These are phyloP conservation scores for Cotesia typhae DNA, from an alignment of 1,140 invertebrate species.

Conservation along the genomic window DNA sequence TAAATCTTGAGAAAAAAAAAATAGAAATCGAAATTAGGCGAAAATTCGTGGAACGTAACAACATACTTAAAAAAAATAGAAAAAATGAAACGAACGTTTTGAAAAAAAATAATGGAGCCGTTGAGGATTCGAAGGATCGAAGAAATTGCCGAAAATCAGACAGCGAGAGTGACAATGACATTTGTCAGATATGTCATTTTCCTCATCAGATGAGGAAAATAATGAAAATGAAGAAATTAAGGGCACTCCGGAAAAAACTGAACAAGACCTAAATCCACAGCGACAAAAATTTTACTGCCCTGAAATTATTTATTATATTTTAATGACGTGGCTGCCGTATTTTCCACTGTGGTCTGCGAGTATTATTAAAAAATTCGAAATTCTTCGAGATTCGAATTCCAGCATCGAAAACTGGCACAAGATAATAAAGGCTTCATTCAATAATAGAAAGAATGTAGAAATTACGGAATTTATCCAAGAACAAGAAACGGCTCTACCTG, in stretches of 20 bases:
- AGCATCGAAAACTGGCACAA: conserved; percentile 14
- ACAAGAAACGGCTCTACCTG: neutral
- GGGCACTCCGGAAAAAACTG: neutral
- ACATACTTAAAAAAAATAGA: no score
- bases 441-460: neutral
- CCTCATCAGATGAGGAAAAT: no score
- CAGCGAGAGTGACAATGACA: no score
- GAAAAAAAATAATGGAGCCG: no score
- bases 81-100: no score
- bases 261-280: neutral
- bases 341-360: neutral
- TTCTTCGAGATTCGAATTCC: conserved; percentile 8
- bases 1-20: no score
- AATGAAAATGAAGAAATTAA: neutral
- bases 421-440: neutral
- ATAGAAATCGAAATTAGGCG: no score
- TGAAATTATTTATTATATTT: neutral
- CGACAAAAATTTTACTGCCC: neutral
- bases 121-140: no score
- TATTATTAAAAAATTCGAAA: neutral
- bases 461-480: conserved; percentile 4
- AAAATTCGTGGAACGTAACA: no score
- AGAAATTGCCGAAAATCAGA: no score
- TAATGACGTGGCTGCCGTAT: neutral
- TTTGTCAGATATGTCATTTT: no score